These are phyloP conservation scores for Nemotelus nigrinus DNA, from an alignment of 2,888 invertebrate species.

Conservation along the genomic window DNA sequence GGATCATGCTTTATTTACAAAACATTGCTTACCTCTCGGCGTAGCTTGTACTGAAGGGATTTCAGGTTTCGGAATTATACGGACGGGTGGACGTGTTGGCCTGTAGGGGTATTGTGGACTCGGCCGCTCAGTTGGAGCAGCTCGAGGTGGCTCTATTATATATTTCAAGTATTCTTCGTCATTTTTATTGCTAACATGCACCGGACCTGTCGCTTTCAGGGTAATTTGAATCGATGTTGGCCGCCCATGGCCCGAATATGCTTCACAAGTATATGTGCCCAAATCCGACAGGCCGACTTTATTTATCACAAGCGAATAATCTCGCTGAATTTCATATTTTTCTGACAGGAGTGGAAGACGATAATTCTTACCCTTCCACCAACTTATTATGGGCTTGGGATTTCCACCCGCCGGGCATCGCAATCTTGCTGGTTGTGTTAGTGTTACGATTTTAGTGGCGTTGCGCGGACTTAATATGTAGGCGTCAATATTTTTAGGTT, in stretches of 20 bases:
- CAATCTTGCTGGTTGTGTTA: constrained; percentile 76
- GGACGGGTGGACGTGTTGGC: constrained; percentile 60
- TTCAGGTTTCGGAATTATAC: constrained; percentile 55
- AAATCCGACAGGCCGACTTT: constrained; percentile 76
- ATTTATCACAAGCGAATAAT: constrained; percentile 79
- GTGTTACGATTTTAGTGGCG: constrained; percentile 73
- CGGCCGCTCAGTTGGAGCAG: constrained; percentile 58
- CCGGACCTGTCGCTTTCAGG: constrained; percentile 77
- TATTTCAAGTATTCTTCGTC: constrained; percentile 71
- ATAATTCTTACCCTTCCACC: constrained; percentile 79
- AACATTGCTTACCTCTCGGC: constrained; percentile 32
- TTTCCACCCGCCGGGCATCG: constrained; percentile 85
- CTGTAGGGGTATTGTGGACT: constrained; percentile 64
- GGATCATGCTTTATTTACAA: constrained; percentile 37
- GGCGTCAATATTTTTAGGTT: constrained; percentile 63
- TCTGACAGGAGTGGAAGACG: constrained; percentile 75
- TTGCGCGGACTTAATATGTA: constrained; percentile 75
- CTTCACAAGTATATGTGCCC: constrained; percentile 89
- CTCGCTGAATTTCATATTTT: constrained; percentile 73
- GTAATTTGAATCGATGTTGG: constrained; percentile 81
- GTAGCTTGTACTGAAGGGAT: constrained; percentile 52
- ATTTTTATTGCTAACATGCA: constrained; percentile 68
- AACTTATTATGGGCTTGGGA: constrained; percentile 81
- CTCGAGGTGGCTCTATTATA: constrained; percentile 68
- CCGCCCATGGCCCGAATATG: constrained; percentile 82